phyloP scores from a whole-genome alignment of 2,113 vertebrate genomes.

The Peromyscus maniculatus region DNA sequence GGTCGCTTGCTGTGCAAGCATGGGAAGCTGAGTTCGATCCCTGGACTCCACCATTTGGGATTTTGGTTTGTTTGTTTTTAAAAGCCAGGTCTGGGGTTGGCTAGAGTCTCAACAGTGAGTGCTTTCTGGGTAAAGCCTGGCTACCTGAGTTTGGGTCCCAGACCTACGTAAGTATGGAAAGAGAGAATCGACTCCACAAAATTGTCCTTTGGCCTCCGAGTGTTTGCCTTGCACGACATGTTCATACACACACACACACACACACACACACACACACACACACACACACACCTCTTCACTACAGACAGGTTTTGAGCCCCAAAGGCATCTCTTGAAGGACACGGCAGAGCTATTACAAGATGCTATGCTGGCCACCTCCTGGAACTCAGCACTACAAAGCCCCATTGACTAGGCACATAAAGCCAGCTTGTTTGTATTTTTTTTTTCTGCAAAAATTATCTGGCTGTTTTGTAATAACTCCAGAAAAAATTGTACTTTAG shows the following conservation, averaged over 20 bases:
- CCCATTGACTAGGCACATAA: constrained; percentile 59
- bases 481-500: not conserved
- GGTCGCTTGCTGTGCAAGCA: not conserved
- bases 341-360: not conserved
- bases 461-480: constrained; percentile 40
- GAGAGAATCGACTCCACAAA: not conserved
- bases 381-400: not conserved
- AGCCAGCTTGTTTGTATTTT: constrained; percentile 27
- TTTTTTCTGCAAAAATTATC: constrained; percentile 61
- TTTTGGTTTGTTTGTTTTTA: not conserved
- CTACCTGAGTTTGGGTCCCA: not conserved
- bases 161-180: not conserved
- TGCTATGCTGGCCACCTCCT: not conserved
- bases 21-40: not conserved
- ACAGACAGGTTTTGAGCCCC: not conserved
- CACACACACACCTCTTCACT: not conserved
- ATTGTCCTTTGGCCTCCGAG: not conserved
- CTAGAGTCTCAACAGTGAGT: not conserved
- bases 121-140: not conserved
- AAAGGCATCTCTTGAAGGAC: not conserved
- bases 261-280: not conserved
- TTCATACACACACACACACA: not conserved
- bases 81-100: not conserved
- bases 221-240: not conserved
- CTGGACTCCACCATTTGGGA: not conserved